phyloP scores from a whole-genome alignment of 2,888 invertebrate species.

The Leptothorax acervorum region DNA sequence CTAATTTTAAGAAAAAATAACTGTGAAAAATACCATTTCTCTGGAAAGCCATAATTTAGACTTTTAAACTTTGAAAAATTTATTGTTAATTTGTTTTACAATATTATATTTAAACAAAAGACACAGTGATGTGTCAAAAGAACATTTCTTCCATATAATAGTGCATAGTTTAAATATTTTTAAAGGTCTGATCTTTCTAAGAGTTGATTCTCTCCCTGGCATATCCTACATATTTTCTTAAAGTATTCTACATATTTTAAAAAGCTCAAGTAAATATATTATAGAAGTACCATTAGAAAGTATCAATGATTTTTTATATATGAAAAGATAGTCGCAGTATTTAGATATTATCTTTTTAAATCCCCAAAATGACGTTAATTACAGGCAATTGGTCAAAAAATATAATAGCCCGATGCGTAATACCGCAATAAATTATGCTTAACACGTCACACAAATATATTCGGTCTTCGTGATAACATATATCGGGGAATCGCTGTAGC shows the following conservation, averaged over 20 bases:
- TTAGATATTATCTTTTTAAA: constrained; percentile 11
- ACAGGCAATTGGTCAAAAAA: background rate
- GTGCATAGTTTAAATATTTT: background rate
- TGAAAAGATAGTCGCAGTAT: background rate
- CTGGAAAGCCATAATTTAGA: background rate
- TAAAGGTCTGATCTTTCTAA: background rate
- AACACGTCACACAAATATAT: background rate
- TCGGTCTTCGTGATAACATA: background rate
- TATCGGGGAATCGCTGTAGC: background rate
- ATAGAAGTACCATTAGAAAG: background rate
- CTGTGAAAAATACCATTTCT: background rate
- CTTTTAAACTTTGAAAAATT: background rate
- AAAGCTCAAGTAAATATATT: background rate
- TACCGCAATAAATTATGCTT: background rate
- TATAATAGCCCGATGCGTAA: background rate
- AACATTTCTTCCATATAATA: background rate
- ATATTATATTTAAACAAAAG: background rate
- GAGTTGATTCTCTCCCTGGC: background rate
- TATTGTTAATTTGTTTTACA: background rate
- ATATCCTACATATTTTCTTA: background rate
- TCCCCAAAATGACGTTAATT: background rate
- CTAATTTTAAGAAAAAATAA: constrained; percentile 24
- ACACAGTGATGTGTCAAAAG: background rate
- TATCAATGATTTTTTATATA: background rate
- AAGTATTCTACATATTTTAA: background rate